Base-by-base conservation (phyloP, 2,797 vertebrate species). In the Calcarius lapponicus region DNA sequence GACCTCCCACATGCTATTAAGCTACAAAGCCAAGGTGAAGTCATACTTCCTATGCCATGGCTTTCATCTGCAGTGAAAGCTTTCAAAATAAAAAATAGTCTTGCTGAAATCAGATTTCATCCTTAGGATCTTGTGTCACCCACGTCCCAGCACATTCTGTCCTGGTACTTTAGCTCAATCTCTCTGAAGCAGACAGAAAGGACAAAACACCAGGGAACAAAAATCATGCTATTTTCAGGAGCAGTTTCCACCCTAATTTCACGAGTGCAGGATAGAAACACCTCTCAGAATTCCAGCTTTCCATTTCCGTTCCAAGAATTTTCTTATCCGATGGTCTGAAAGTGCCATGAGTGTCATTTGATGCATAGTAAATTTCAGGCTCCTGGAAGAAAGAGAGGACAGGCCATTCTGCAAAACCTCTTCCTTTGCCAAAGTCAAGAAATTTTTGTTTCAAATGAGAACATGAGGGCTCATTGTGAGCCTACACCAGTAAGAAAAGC, bases 21-120 rank as follows among this genome's bases (percentile, higher is more conserved):
- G 42, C 57, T 92, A 74, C 53, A 91, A 92, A 93, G 69, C 13
- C 64, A 85, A 75, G 25, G 32, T 74, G n/a, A 74, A 85, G 36
- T 80, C 69, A 43, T 67, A 61, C 54, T 80, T 95, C 48, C 51
- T 54, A 53, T 28, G 57, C 5, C 1, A 1, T 31, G 51, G 21
- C 48, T 89, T 91, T 80, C 80, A 86, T 75, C 43, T 69, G n/a
- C 62, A 92, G 51, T 58, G 58, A 80, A 86, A 95, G 65, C 34
- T 47, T 67, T 38, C 38, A 86, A 75, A 92, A 89, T 87, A 36
- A 94, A 90, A 95, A 81, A 80, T 16, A 90, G 72, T 29, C 43
- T 83, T 62, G 57, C 24, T 88, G 80, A 95, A 92, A 92, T 47
- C 24, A 2, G 28, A 91, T 85, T 92, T 92, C 38, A 60, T 67